These are phyloP conservation scores for Sialia sialis DNA, from an alignment of 2,113 vertebrate species.

Conservation along the genomic window DNA sequence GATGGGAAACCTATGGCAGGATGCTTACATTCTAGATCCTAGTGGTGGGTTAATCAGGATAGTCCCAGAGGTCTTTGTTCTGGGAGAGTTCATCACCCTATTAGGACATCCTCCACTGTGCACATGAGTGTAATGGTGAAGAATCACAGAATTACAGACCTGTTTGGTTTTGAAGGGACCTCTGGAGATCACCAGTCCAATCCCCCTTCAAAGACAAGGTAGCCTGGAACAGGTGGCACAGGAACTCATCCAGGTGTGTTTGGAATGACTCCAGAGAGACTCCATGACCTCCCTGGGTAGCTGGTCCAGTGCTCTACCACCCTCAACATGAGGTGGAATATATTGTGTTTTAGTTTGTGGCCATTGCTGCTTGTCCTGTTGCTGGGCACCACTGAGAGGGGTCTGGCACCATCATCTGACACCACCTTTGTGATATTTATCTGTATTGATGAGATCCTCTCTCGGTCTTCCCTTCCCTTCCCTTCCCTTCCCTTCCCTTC, in stretches of 20 bases:
- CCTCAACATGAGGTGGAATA: neutral
- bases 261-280: neutral
- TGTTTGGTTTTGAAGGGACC: neutral
- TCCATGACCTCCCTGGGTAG: neutral
- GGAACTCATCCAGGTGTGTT: neutral
- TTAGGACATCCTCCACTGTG: neutral
- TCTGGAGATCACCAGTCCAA: neutral
- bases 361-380: fast-evolving
- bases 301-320: neutral
- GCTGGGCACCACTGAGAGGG: neutral
- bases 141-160: neutral
- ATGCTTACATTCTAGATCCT: neutral
- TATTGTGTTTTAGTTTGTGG: neutral
- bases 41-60: neutral
- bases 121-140: neutral
- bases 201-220: fast-evolving
- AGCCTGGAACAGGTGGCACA: neutral
- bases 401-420: neutral
- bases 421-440: neutral
- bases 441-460: neutral
- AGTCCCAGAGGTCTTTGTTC: neutral
- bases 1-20: neutral
- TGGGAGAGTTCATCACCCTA: neutral
- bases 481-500: no score
- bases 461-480: neutral